Conservation (phyloP, 2,888 invertebrate species). For the Caenorhabditis zanzibari region DNA sequence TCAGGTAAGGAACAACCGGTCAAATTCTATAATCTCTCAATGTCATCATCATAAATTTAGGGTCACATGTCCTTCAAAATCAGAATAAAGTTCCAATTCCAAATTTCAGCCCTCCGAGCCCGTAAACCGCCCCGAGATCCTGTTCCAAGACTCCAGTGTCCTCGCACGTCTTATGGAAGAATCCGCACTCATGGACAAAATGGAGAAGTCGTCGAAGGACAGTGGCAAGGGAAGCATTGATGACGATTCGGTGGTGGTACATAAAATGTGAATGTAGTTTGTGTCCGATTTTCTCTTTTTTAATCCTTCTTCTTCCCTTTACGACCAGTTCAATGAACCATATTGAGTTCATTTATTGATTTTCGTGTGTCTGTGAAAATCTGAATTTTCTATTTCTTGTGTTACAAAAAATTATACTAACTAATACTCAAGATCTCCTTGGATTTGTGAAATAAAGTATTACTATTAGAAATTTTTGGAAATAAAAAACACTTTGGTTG, state of each 20-base stretch:
- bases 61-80: conserved; percentile 10
- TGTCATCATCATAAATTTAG: conserved; percentile 10
- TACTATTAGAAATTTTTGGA: no score
- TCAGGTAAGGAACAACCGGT: conserved; percentile 22
- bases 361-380: not conserved
- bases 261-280: conserved; percentile 48
- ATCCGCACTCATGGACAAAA: conserved; percentile 40
- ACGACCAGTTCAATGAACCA: conserved; percentile 50
- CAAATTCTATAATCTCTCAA: conserved; percentile 15
- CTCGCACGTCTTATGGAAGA: conserved; percentile 57
- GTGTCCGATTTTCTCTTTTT: not conserved
- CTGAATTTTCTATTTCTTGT: not conserved
- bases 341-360: conserved; percentile 28
- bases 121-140: conserved; percentile 41
- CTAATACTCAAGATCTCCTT: conserved; percentile 47
- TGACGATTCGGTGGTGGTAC: conserved; percentile 51
- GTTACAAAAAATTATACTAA: conserved; percentile 1
- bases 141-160: conserved; percentile 43
- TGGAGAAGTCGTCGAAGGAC: conserved; percentile 42
- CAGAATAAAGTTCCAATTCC: not conserved
- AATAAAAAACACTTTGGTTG: no score
- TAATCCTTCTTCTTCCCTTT: conserved; percentile 6
- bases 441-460: conserved; percentile 19
- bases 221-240: conserved; percentile 63
- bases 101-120: conserved; percentile 34